These are phyloP conservation scores for Osmerus mordax DNA, from an alignment of 2,113 vertebrate species.

Conservation along the genomic window DNA sequence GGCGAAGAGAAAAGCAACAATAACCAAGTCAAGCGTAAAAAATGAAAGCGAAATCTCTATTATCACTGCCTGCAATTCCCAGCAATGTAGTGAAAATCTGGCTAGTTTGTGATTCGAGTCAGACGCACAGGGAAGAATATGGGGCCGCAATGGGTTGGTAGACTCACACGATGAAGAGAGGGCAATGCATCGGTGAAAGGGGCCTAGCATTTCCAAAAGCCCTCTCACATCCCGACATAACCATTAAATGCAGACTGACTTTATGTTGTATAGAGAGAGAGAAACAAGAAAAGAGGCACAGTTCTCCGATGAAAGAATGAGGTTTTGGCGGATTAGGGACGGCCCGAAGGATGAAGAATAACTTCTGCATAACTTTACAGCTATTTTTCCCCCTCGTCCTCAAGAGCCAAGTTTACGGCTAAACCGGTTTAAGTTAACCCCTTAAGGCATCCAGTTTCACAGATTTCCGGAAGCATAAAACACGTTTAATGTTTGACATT, in stretches of 20 bases:
- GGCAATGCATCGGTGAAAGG: conserved; percentile 87
- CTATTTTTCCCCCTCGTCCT: conserved; percentile 69
- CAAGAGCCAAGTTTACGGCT: conserved; percentile 70
- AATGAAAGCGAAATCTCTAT: conserved; percentile 99
- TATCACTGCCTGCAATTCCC: conserved; percentile 97
- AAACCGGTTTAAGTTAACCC: conserved; percentile 70
- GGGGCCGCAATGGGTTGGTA: conserved; percentile 94
- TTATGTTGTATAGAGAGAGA: conserved; percentile 94
- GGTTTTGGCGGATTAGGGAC: conserved; percentile 79
- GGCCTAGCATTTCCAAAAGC: conserved; percentile 89
- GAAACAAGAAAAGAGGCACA: conserved; percentile 85
- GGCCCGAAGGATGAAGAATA: conserved; percentile 78
- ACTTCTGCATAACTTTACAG: conserved; percentile 83
- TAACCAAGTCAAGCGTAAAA: conserved; percentile 99
- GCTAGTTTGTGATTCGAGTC: conserved; percentile 98
- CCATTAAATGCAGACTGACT: conserved; percentile 99
- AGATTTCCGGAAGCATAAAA: conserved; percentile 14
- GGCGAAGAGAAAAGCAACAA: conserved; percentile 99
- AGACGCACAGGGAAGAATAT: conserved; percentile 93
- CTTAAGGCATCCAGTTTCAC: conserved; percentile 42
- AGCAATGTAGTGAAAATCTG: conserved; percentile 96
- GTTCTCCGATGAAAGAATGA: conserved; percentile 82
- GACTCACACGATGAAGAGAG: conserved; percentile 97
- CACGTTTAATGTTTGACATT: no score
- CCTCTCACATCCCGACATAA: conserved; percentile 94